Evolutionary conservation across 2,888 invertebrate genomes (phyloP).

Genomic region (Crioceris asparagi): DNA sequence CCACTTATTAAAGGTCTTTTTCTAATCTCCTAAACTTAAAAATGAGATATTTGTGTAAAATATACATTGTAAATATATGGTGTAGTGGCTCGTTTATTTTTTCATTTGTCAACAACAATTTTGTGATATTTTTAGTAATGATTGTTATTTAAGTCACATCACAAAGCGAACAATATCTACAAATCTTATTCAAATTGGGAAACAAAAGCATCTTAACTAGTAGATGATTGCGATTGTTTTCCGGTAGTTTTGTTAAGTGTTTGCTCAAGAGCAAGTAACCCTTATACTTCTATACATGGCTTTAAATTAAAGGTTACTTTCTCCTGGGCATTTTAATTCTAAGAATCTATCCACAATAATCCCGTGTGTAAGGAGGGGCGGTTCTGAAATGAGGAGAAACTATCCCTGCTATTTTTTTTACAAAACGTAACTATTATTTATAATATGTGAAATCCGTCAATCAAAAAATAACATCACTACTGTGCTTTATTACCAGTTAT

Average conservation of each 20-base stretch:
- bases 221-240: constrained; percentile 17
- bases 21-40: constrained; percentile 22
- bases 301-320: background rate
- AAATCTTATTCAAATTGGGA: constrained; percentile 28
- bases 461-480: no score
- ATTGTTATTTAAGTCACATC: constrained; percentile 47
- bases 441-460: no score
- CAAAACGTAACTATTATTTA: no score
- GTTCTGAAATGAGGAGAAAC: background rate
- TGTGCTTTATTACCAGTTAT: no score
- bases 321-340: background rate
- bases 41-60: constrained; percentile 26
- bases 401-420: no score
- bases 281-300: no score
- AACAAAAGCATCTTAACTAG: constrained; percentile 10
- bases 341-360: background rate
- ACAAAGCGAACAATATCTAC: constrained; percentile 36
- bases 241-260: constrained; percentile 24
- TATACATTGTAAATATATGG: constrained; percentile 29
- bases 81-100: constrained; percentile 42
- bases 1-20: constrained; percentile 30
- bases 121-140: constrained; percentile 48
- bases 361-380: background rate
- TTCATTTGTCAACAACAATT: constrained; percentile 45
- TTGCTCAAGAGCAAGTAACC: no score